Evolutionary conservation across 1,140 invertebrate species (phyloP), one percentile per base, ranked within the genome.

Genomic region (Atopsyche davidsoni): DNA sequence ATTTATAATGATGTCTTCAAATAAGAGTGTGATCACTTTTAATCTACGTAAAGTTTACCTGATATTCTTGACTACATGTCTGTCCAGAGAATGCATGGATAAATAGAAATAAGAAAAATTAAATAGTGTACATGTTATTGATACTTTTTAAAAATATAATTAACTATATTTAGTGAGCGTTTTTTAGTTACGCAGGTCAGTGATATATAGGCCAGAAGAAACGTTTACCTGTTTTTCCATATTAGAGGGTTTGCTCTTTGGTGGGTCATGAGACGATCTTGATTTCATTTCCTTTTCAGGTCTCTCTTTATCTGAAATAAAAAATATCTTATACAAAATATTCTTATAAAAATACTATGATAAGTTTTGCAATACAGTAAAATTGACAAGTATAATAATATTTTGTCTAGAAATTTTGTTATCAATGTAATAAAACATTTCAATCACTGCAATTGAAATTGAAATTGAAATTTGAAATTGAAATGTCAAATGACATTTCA

Each of bases 171-270:
- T 6, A 28, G n/a, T 7, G 6, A 7, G n/a, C 24, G n/a, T 28
- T 28, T 6, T 28, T 7, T n/a, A n/a, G 24, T 28, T 6, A 28
- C n/a, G n/a, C 6, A 28, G n/a, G n/a, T 28, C n/a, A 28, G 24
- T 28, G 24, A 48, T 35, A 46, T 25, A 28, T 38, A 47, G 39
- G 22, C 21, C 18, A 13, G 11, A 46, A 45, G 23, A 45, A 31
- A 38, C 21, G 50, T 50, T 64, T 70, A 86, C 83, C 77, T 85
- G 83, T 69, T 86, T 86, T 62, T 86, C 83, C 66, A 86, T 82
- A 32, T 81, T 80, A 11, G 78, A 81, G 51, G 83, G 82, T 43
- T 85, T 82, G 23, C 66, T 73, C 49, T 72, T 68, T 60, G 69
- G 73, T 46, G 64, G 65, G 48, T 70, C 72, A 39, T 66, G 61